phyloP scores from a whole-genome alignment of 2,113 vertebrate species.

The Fukomys damarensis region DNA sequence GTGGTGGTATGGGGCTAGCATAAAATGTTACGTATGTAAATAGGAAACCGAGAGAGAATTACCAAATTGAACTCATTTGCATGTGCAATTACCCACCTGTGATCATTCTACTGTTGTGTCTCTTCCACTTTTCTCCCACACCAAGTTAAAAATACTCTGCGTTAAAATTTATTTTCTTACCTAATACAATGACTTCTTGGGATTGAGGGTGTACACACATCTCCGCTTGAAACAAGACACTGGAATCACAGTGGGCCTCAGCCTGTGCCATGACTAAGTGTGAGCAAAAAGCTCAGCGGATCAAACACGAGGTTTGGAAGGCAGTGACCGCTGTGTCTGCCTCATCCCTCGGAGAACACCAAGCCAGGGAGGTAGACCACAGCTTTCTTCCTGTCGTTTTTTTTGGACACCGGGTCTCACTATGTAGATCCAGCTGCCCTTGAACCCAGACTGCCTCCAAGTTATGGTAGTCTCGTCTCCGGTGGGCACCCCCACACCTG shows the following conservation, averaged over 20 bases:
- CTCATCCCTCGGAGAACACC: background rate
- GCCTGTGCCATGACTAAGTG: too few relatives aligned
- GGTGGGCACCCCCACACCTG: background rate
- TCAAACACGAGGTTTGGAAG: background rate
- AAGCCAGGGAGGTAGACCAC: background rate
- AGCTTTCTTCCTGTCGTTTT: too few relatives aligned
- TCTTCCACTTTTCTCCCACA: conserved; percentile 45
- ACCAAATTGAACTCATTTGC: conserved; percentile 49
- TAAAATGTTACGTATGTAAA: background rate
- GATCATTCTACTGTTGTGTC: conserved; percentile 4
- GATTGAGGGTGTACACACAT: background rate
- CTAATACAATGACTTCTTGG: conserved; percentile 47
- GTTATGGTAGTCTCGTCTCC: background rate
- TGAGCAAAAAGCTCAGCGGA: rapidly evolving
- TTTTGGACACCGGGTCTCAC: background rate
- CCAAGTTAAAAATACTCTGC: conserved; percentile 66
- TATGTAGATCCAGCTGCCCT: background rate
- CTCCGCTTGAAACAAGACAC: too few relatives aligned
- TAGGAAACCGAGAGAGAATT: background rate
- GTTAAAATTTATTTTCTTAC: background rate
- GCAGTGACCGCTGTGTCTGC: rapidly evolving
- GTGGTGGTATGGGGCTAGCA: background rate
- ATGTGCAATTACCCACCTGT: conserved; percentile 63
- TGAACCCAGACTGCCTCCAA: background rate
- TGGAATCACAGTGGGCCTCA: background rate